Base-by-base conservation (phyloP, 2,888 invertebrate genomes). In the Myopa tessellatipennis region DNA sequence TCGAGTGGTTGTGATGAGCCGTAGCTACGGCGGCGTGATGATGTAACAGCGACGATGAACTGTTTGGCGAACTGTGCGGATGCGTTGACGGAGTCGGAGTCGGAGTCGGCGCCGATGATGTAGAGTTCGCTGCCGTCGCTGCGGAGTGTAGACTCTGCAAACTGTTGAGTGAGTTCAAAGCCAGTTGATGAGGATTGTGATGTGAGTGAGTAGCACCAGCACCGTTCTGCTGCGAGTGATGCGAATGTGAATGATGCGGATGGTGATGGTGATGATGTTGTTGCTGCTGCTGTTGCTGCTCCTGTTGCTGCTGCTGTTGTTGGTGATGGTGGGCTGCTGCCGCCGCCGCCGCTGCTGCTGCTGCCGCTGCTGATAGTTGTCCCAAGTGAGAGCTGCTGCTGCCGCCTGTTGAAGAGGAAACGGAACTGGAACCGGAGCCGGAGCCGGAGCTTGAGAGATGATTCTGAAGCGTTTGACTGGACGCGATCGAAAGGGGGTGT, bases 401-500 rank as follows among this genome's bases (percentile, higher is more conserved):
- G 55, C 85, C 82, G 60, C 81, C 77, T 45, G 83, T 83, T 55
- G 85, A 83, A 50, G 84, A 83, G 60, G 83, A 83, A 50, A 83
- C 84, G 18, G 75, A 75, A 60, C 75, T 69, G 69, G 60, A 69
- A 26, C 74, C 74, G 10, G 74, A 74, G 81, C 79, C 65, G 84
- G 81, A n/a, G 63, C 84, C 85, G 80, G 87, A 85, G 79, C 86
- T 86, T 80, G 80, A 81, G 34, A 89, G 83, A 82, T 89, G 89
- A 82, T 86, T 86, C 82, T 88, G 87, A 77, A 89, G 80, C 80
- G 83, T 83, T 80, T 85, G 85, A 77, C 84, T 84, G 55, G 83
- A 82, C 78, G 86, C 85, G 79, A 86, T 85, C 82, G 87, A 85
- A 74, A 87, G 84, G 80, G 90, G 89, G 86, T 89, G 89, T 77